A percentile compares a stretch with the other conserved stretches of the same genome.
Conservation (phyloP, 2,113 vertebrate species). For the Sakesphorus luctuosus region DNA sequence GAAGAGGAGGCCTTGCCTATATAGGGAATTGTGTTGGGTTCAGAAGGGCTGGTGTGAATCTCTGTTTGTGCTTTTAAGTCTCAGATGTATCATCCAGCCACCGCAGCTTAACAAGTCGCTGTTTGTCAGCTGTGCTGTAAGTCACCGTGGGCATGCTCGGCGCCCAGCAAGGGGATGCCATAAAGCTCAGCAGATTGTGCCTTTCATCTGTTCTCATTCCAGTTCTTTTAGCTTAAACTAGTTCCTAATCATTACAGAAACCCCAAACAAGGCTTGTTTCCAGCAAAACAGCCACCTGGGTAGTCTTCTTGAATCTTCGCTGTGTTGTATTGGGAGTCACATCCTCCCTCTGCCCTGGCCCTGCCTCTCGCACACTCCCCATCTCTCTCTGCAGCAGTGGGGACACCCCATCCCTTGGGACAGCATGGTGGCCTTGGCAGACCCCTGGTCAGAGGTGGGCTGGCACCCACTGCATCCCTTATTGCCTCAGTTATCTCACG, state of each 20-base stretch:
- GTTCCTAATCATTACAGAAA: not conserved
- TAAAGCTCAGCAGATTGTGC: not conserved
- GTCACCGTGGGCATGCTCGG: not conserved
- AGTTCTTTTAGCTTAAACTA: not conserved
- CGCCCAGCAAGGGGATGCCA: not conserved
- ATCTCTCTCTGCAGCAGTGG: not conserved
- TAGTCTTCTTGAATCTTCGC: not conserved
- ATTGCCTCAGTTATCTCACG: fast-evolving
- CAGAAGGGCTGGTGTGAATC: not conserved
- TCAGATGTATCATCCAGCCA: not conserved
- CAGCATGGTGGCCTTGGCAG: not conserved
- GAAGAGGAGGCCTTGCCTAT: not conserved
- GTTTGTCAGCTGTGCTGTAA: slow-evolving; percentile 11
- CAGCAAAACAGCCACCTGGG: not conserved
- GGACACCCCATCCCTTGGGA: not conserved
- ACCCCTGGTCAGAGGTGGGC: not conserved
- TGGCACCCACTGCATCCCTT: not conserved
- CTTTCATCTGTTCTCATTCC: not conserved
- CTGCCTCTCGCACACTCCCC: fast-evolving
- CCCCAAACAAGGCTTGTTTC: not conserved
- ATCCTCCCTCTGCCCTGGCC: not conserved
- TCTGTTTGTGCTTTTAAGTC: not conserved
- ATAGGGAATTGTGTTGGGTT: not conserved
- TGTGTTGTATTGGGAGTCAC: fast-evolving
- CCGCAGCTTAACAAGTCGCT: not conserved